Conservation (phyloP, 2,888 invertebrate genomes). For the Unio pictorum region DNA sequence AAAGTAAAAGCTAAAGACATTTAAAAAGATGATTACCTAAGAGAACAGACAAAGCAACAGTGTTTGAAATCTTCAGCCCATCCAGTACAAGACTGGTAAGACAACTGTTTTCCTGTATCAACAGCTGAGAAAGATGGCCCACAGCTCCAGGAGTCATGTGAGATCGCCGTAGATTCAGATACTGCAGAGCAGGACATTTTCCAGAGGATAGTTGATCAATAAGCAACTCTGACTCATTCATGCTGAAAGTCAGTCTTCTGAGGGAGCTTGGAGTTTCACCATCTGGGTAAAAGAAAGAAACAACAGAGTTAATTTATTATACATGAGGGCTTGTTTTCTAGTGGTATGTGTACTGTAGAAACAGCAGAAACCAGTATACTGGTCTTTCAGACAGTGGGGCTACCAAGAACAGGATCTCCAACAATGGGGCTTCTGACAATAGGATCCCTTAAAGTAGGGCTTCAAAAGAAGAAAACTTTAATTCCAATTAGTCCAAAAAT, state of each 20-base stretch:
- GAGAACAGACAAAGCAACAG: constrained; percentile 37
- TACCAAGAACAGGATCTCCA: too few species aligned
- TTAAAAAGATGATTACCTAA: constrained; percentile 30
- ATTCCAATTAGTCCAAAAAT: too few species aligned
- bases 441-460: too few species aligned
- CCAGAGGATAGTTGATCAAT: constrained; percentile 21
- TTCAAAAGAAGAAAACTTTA: too few species aligned
- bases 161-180: constrained; percentile 52
- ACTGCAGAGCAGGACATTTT: constrained; percentile 38
- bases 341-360: too few species aligned
- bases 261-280: constrained; percentile 24
- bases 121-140: constrained; percentile 17
- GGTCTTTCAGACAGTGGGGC: too few species aligned
- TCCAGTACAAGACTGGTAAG: constrained; percentile 50
- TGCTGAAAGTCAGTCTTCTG: constrained; percentile 42
- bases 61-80: constrained; percentile 55
- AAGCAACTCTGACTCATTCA: constrained; percentile 43
- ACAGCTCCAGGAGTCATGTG: constrained; percentile 34
- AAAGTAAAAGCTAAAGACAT: neutral
- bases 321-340: too few species aligned
- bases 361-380: too few species aligned
- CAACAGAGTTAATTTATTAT: too few species aligned
- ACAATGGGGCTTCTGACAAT: too few species aligned
- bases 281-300: constrained; percentile 10
- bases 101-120: neutral